Percentiles rank a stretch among this genome's conserved stretches.
Evolutionary conservation across 2,797 vertebrate genomes (phyloP).

Genomic region (Thamnophis elegans): DNA sequence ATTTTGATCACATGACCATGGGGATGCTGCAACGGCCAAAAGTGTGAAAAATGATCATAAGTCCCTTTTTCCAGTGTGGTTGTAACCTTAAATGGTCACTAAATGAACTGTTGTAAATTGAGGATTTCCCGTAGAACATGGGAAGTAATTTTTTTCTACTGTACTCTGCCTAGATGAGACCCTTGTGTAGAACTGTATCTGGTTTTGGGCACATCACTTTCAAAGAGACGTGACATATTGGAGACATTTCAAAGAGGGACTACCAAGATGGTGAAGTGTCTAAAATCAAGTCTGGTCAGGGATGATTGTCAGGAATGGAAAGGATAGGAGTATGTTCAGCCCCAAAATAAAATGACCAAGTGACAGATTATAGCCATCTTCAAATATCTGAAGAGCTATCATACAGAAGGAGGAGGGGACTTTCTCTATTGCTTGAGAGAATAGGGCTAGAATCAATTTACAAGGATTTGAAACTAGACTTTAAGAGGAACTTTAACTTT

Average conservation of each 20-base stretch:
- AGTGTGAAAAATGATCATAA: no score
- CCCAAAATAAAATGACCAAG: neutral
- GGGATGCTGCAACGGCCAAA: no score
- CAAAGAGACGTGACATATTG: neutral
- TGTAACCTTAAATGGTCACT: no score
- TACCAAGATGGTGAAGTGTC: neutral
- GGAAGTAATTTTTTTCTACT: neutral
- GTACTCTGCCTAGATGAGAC: neutral
- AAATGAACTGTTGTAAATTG: no score
- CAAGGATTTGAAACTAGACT: neutral
- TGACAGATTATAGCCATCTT: neutral
- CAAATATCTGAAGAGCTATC: neutral
- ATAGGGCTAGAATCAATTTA: neutral
- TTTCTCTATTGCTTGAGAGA: neutral
- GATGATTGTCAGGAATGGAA: neutral
- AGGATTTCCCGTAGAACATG: neutral
- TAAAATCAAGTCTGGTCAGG: neutral
- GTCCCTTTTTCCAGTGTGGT: no score
- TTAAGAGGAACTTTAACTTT: neutral
- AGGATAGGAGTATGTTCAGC: neutral
- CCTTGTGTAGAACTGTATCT: neutral
- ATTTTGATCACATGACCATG: no score
- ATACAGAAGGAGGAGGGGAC: neutral
- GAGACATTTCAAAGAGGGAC: neutral
- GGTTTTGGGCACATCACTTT: neutral